A percentile compares a stretch with the other conserved stretches of the same genome.
Evolutionary conservation across 2,888 invertebrate genomes (phyloP).

Genomic region (Mythimna lalbum): DNA sequence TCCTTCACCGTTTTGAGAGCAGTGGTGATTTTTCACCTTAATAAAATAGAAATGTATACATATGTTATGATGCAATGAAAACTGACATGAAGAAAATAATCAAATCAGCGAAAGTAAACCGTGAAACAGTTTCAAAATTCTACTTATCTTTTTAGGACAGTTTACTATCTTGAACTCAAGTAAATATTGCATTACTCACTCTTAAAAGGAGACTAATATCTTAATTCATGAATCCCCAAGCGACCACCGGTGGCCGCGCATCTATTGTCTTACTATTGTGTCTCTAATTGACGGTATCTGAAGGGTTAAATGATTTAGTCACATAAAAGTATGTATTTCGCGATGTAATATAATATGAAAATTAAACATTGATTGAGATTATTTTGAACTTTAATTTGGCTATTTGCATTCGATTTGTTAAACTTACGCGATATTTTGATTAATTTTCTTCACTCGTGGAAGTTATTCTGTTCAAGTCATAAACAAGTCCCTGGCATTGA

Average conservation of each 20-base stretch:
- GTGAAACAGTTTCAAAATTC: constrained; percentile 39
- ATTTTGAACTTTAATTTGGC: background rate
- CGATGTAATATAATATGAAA: background rate
- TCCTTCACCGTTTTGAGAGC: too few species aligned
- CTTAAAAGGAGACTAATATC: constrained; percentile 1
- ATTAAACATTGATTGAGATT: background rate
- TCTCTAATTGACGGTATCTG: too few species aligned
- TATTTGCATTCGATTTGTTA: background rate
- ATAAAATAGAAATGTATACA: too few species aligned
- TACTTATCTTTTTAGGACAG: constrained; percentile 72
- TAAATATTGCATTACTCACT: constrained; percentile 43
- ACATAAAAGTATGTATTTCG: background rate
- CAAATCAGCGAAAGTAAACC: constrained; percentile 17
- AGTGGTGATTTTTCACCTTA: too few species aligned
- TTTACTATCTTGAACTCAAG: constrained; percentile 62
- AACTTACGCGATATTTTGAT: constrained; percentile 16
- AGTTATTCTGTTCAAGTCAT: constrained; percentile 23
- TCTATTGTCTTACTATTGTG: too few species aligned
- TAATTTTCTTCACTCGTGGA: constrained; percentile 23
- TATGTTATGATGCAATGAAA: background rate
- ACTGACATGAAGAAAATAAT: constrained; percentile 3
- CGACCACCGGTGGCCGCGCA: too few species aligned
- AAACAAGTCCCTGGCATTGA: constrained; percentile 21
- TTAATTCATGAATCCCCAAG: too few species aligned
- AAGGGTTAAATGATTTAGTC: background rate